Evolutionary conservation across 2,113 vertebrate genomes (phyloP).

Genomic region (Rallus limicola): DNA sequence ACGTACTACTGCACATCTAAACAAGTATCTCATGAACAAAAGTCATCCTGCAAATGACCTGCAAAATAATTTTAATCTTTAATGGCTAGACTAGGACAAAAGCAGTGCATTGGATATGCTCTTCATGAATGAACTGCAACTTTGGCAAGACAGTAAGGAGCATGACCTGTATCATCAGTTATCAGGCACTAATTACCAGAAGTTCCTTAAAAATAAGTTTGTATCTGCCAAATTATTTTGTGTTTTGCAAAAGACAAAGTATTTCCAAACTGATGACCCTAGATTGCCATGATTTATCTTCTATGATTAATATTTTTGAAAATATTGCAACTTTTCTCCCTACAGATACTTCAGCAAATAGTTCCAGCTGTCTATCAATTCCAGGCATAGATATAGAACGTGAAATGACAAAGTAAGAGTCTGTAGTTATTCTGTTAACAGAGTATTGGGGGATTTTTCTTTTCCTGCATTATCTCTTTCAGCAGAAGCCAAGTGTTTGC

Average conservation of each 20-base stretch:
- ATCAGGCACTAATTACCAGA: not conserved
- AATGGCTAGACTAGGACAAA: not conserved
- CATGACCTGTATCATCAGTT: not conserved
- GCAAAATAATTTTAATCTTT: not conserved
- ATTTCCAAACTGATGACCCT: not conserved
- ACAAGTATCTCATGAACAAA: not conserved
- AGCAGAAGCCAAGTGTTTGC: not conserved
- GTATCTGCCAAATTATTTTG: not conserved
- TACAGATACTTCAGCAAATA: slow-evolving; percentile 6
- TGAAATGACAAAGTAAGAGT: slow-evolving; percentile 72
- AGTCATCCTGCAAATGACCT: not conserved
- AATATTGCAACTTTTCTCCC: not conserved
- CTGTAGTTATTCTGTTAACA: not conserved
- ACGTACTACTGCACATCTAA: not conserved
- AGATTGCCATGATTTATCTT: not conserved
- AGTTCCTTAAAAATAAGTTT: not conserved
- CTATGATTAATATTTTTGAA: not conserved
- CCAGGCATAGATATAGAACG: slow-evolving; percentile 70
- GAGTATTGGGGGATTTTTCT: not conserved
- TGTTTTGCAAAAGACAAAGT: not conserved
- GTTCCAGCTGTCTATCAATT: slow-evolving; percentile 15
- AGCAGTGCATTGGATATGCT: not conserved
- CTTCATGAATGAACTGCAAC: not conserved
- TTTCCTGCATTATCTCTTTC: not conserved
- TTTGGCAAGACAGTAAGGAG: not conserved